Base-by-base conservation (phyloP, 2,113 vertebrate species). In the Terrapene triunguis region DNA sequence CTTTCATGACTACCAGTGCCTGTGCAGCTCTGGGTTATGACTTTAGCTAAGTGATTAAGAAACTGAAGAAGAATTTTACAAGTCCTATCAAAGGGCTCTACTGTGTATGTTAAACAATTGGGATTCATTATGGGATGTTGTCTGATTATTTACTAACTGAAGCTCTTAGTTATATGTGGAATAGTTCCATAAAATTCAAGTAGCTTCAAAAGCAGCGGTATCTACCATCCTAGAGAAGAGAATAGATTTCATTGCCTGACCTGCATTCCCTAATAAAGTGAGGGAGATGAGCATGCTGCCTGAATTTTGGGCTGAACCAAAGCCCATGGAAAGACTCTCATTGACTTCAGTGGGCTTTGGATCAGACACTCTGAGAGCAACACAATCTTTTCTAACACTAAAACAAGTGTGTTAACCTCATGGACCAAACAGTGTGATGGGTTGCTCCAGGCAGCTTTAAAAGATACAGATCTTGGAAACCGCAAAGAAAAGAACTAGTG, bases 261-360 rank as follows among this genome's bases (percentile, higher is more conserved):
- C 44, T 35, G 8, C 54, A 92, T 92, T 92, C 86, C 84, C 1
- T n/a, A 79, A 92, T 72, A 82, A 93, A 42, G 4, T 32, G 82
- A 57, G 69, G 38, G 50, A 74, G 59, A 48, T 55, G 83, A 82
- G 35, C 17, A 1, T 69, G 4, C 57, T 78, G 44, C 72, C 93
- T 95, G 17, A 13, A 59, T 94, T 92, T 85, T 48, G 80, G 62
- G 91, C 85, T 84, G 29, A 86, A 80, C 92, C 76, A 62, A 93
- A 91, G 72, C 27, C 90, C 83, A 42, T 91, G 88, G 83, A 72
- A 95, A 95, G 51, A 4, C 11, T 38, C 59, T 72, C 27, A 4
- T 24, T 91, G 80, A 76, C 47, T 85, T 74, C 69, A 74, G n/a
- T 74, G 21, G 53, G 13, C 27, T 87, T 87, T 51, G 44, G n/a